Conservation (phyloP, 2,113 vertebrate genomes). For the Dinomys branickii region DNA sequence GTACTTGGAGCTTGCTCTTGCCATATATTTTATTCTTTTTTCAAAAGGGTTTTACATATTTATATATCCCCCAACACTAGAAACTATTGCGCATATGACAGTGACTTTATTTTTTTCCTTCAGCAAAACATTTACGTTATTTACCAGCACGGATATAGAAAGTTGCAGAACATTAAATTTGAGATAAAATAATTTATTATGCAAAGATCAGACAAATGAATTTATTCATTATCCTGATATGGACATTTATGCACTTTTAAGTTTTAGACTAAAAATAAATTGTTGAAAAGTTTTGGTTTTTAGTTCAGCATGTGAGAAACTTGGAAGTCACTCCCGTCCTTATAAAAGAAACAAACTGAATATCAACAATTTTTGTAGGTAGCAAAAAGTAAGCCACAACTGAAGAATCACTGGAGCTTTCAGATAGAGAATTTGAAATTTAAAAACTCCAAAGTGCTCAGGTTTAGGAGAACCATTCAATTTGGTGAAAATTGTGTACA, state of each 20-base stretch:
- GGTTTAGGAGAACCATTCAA: accelerated
- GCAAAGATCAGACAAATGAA: background rate
- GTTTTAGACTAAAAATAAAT: background rate
- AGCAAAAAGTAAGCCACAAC: background rate
- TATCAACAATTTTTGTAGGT: background rate
- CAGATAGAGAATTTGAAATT: background rate
- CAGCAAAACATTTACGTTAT: background rate
- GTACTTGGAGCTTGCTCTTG: background rate
- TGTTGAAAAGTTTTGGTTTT: background rate
- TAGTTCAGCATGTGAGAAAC: background rate
- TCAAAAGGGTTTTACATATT: background rate
- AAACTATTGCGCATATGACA: background rate
- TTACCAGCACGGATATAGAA: background rate
- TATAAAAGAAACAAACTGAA: background rate
- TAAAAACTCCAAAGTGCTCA: background rate
- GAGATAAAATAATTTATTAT: background rate
- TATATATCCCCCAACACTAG: background rate
- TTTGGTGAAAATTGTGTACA: background rate
- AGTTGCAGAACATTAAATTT: background rate
- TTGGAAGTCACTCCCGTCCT: background rate
- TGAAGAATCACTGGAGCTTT: background rate
- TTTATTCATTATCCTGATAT: background rate
- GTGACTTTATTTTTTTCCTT: background rate
- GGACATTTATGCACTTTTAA: background rate
- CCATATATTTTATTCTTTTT: background rate